Evolutionary conservation across 2,888 invertebrate species (phyloP).

Genomic region (Apomyelois bistriatella): DNA sequence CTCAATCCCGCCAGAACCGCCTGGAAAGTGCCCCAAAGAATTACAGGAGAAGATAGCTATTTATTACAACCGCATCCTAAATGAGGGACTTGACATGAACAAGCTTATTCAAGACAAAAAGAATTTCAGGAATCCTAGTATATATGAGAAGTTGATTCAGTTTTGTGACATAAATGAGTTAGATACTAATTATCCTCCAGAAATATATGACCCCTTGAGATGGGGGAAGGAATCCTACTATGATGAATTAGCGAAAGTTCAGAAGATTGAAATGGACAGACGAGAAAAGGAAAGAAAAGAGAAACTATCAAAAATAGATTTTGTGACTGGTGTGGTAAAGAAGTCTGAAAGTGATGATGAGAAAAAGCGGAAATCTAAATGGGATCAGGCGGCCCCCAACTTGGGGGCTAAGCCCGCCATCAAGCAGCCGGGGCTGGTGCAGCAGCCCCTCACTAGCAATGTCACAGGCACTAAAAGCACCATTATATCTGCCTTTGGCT

Average conservation of each 20-base stretch:
- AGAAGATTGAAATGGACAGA: slow-evolving; percentile 95
- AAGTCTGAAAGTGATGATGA: slow-evolving; percentile 86
- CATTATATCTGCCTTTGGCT: slow-evolving; percentile 95
- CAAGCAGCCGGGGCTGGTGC: slow-evolving; percentile 85
- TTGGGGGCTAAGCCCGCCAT: slow-evolving; percentile 78
- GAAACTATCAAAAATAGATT: slow-evolving; percentile 89
- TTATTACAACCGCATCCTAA: slow-evolving; percentile 88
- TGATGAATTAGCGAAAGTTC: slow-evolving; percentile 93
- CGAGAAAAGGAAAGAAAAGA: slow-evolving; percentile 94
- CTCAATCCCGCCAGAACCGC: slow-evolving; percentile 89
- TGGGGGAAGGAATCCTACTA: slow-evolving; percentile 97
- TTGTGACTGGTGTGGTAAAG: slow-evolving; percentile 86
- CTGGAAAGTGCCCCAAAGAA: slow-evolving; percentile 88
- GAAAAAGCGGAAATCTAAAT: slow-evolving; percentile 93
- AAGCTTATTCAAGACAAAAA: slow-evolving; percentile 93
- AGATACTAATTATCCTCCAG: slow-evolving; percentile 97
- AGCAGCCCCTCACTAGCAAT: slow-evolving; percentile 87
- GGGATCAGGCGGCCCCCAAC: slow-evolving; percentile 91
- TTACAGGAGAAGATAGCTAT: slow-evolving; percentile 91
- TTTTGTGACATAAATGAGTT: slow-evolving; percentile 97
- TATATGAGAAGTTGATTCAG: slow-evolving; percentile 97
- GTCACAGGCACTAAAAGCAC: slow-evolving; percentile 95
- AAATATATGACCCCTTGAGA: slow-evolving; percentile 94
- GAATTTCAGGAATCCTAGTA: slow-evolving; percentile 97
- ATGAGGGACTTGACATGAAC: slow-evolving; percentile 92